Evolutionary conservation across 2,888 invertebrate species (phyloP), one percentile per base, ranked within the genome.

Genomic region (Apodemia duryi): DNA sequence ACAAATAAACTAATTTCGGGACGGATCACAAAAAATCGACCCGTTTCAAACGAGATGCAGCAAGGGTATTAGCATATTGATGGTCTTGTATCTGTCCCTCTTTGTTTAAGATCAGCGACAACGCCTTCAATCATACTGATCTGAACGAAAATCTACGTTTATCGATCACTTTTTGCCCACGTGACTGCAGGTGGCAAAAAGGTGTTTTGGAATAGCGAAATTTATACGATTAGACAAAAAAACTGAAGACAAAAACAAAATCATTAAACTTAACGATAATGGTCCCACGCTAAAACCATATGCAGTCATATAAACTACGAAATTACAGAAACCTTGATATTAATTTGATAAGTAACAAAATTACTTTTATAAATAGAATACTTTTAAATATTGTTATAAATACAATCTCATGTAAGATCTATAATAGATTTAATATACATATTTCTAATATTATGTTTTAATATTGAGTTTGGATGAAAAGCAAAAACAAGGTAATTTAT

Each of bases 51-150:
- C 81, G 80, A 80, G 46, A 79, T 81, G 81, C 78, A 81, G 76
- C 78, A 73, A 49, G 74, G 73, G 79, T 80, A 91, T 91, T 91
- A 91, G 79, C 91, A 91, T 91, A 90, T 91, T 89, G 91, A 91
- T 89, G 85, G 86, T 81, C 81, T 75, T 79, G 82, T 87, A 89
- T 90, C 89, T 85, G 80, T 80, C 80, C 78, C 73, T 75, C 87
- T 91, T 91, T 91, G 91, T 91, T 88, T 84, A 85, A 85, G 91
- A 90, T 90, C 91, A 88, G 89, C 91, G 91, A 88, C 89, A 88
- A 81, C 77, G 78, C 84, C 80, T 85, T 90, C 89, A 87, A 91
- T 91, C 90, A 91, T 91, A 88, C 82, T 77, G 84, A 83, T 86
- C 77, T 78, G 74, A 75, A 80, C 79, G 83, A 85, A 86, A 88